Evolutionary conservation across 2,888 invertebrate genomes (phyloP).

Genomic region (Hemithea aestivaria): DNA sequence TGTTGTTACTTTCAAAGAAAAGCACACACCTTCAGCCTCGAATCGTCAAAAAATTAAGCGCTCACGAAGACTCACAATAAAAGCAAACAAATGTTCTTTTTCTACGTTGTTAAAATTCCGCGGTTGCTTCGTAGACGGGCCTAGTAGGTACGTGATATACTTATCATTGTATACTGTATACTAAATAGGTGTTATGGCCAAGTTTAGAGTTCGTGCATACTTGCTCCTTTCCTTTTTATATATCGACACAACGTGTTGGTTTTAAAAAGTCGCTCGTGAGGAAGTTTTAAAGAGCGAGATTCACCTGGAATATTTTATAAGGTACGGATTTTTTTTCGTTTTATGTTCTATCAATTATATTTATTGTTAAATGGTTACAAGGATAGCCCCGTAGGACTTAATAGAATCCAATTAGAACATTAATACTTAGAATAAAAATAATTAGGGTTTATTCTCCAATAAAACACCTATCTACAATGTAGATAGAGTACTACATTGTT

Average conservation of each 20-base stretch:
- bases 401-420: too few relatives aligned
- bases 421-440: too few relatives aligned
- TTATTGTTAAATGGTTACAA: too few relatives aligned
- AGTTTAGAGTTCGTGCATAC: slow-evolving; percentile 51
- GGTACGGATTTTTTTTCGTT: background rate
- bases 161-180: slow-evolving; percentile 64
- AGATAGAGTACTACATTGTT: too few relatives aligned
- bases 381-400: too few relatives aligned
- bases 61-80: slow-evolving; percentile 11
- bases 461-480: too few relatives aligned
- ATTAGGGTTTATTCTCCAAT: too few relatives aligned
- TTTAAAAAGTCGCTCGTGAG: slow-evolving; percentile 22
- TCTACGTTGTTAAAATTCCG: slow-evolving; percentile 70
- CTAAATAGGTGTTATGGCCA: slow-evolving; percentile 52
- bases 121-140: slow-evolving; percentile 45
- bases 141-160: slow-evolving; percentile 70
- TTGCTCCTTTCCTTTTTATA: slow-evolving; percentile 22
- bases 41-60: background rate
- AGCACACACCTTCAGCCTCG: background rate
- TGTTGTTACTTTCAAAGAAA: too few relatives aligned
- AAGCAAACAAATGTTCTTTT: slow-evolving; percentile 28
- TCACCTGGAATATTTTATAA: slow-evolving; percentile 6
- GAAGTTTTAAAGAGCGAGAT: slow-evolving; percentile 17
- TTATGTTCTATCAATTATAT: too few relatives aligned
- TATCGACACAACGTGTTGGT: slow-evolving; percentile 27